Percentiles rank a stretch among this genome's conserved stretches.
phyloP scores from a whole-genome alignment of 2,113 vertebrate species.

The Hyla sarda region DNA sequence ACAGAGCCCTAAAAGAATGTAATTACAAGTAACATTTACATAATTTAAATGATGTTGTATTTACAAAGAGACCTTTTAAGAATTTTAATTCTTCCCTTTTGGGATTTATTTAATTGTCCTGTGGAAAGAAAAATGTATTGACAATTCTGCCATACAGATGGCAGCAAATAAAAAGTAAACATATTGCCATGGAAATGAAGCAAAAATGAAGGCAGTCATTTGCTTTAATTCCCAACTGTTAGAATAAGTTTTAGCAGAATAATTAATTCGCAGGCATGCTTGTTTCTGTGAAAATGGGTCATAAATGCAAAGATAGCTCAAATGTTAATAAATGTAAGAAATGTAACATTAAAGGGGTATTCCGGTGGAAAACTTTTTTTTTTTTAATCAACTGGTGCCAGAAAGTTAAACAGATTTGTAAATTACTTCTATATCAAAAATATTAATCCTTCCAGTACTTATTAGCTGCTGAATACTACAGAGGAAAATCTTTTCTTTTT shows the following conservation, averaged over 20 bases:
- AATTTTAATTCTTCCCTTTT: not conserved
- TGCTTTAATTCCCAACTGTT: slow-evolving; percentile 38
- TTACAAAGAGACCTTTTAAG: not conserved
- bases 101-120: slow-evolving; percentile 19
- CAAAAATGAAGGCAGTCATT: slow-evolving; percentile 2
- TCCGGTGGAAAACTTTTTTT: too few species aligned
- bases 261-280: not conserved
- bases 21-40: not conserved
- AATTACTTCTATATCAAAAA: too few species aligned
- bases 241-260: slow-evolving; percentile 11
- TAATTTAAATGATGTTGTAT: not conserved
- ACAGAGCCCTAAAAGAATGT: not conserved
- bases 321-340: not conserved
- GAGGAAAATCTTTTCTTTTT: too few species aligned
- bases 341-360: not conserved
- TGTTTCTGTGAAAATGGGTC: not conserved
- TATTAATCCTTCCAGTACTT: too few species aligned
- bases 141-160: slow-evolving; percentile 34
- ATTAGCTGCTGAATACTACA: too few species aligned
- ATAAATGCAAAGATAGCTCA: not conserved
- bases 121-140: slow-evolving; percentile 3
- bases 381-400: too few species aligned
- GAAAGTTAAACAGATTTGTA: too few species aligned
- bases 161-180: slow-evolving; percentile 23
- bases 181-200: slow-evolving; percentile 38